These are phyloP conservation scores for Oriolus oriolus DNA, from an alignment of 2,113 vertebrate genomes.

Conservation along the genomic window DNA sequence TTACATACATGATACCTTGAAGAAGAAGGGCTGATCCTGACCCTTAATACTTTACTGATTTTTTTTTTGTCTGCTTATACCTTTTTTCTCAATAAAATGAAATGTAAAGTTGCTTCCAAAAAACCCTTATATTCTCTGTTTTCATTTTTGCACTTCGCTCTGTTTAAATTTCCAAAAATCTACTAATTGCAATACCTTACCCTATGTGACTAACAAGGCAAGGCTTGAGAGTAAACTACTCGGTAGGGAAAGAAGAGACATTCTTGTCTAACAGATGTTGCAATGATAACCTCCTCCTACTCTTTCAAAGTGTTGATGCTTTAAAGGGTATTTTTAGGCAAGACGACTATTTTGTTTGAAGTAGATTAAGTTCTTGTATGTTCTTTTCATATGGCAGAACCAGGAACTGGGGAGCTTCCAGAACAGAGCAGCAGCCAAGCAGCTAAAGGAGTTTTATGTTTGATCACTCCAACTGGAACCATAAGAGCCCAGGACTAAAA, in stretches of 20 bases:
- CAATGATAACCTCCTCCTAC: neutral
- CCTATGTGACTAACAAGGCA: neutral
- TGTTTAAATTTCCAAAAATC: neutral
- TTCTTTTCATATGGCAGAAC: neutral
- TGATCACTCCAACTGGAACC: neutral
- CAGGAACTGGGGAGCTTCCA: neutral
- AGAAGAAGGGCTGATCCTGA: neutral
- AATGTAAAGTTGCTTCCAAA: neutral
- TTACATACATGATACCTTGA: neutral
- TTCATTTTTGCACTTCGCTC: neutral
- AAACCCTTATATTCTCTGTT: neutral
- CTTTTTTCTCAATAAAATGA: neutral
- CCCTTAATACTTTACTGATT: neutral
- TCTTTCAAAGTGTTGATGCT: neutral
- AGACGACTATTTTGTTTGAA: neutral
- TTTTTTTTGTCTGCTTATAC: neutral
- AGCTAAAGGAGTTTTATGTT: neutral
- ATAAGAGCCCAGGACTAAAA: neutral
- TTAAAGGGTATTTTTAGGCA: neutral
- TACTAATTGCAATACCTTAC: neutral
- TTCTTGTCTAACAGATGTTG: neutral
- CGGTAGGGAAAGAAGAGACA: neutral
- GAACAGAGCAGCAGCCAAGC: neutral
- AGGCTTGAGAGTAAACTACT: neutral
- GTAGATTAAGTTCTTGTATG: neutral